A percentile compares a stretch with the other conserved stretches of the same genome.
phyloP scores from a whole-genome alignment of 2,797 vertebrate species.

The Amblyraja radiata region DNA sequence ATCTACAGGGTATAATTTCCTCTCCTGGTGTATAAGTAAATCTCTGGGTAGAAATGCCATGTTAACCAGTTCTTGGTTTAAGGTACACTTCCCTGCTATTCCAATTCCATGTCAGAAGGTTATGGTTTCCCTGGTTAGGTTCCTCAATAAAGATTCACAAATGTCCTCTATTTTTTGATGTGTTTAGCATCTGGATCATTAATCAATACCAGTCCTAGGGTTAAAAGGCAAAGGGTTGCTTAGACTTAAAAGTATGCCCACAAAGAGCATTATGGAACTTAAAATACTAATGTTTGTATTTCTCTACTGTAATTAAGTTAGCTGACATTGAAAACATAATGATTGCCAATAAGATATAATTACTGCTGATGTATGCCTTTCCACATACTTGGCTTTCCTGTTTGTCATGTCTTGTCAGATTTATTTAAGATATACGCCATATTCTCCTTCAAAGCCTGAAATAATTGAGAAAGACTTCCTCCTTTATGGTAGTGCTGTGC shows the following conservation, averaged over 20 bases:
- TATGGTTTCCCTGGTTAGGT: not conserved
- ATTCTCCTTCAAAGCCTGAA: not conserved
- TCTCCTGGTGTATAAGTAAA: not conserved
- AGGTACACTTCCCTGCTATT: not conserved
- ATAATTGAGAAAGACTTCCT: not conserved
- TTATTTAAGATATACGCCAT: not conserved
- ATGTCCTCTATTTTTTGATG: not conserved
- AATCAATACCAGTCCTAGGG: not conserved
- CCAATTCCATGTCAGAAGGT: not conserved
- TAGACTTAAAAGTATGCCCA: not conserved
- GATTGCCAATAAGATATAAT: not conserved
- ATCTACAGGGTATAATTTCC: not conserved
- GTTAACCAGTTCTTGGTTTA: too few relatives aligned
- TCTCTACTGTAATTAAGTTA: not conserved
- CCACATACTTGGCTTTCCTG: not conserved
- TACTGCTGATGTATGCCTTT: not conserved
- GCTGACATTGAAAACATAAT: constrained; percentile 17
- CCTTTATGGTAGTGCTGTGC: not conserved
- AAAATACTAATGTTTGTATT: not conserved
- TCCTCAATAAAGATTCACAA: too few relatives aligned
- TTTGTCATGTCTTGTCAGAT: not conserved
- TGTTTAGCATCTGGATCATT: not conserved
- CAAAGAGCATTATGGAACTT: not conserved
- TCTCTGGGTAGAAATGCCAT: not conserved
- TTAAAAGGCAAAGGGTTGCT: not conserved